A percentile compares a stretch with the other conserved stretches of the same genome.
Evolutionary conservation across 2,113 vertebrate genomes (phyloP).

Genomic region (Muntiacus muntjak): DNA sequence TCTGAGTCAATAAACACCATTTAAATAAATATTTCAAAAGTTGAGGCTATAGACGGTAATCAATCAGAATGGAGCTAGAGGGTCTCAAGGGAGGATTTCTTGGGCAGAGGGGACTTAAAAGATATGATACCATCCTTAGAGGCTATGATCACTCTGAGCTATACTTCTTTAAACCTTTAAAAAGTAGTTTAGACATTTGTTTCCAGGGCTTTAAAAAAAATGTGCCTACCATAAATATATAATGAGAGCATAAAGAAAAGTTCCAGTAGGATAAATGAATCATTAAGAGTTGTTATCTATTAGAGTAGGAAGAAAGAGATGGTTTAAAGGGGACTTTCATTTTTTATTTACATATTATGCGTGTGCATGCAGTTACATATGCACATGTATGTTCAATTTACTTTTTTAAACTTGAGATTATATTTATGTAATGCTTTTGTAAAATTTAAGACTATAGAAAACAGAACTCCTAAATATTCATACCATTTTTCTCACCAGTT

Average conservation of each 20-base stretch:
- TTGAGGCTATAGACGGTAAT: background rate
- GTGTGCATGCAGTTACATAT: background rate
- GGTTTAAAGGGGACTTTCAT: background rate
- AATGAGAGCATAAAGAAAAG: background rate
- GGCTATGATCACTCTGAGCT: background rate
- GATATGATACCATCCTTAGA: background rate
- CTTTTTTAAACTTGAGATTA: background rate
- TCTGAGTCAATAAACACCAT: background rate
- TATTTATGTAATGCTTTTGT: background rate
- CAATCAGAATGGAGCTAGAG: background rate
- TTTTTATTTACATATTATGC: background rate
- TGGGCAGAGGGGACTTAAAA: background rate
- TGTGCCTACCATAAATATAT: background rate
- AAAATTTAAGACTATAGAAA: background rate
- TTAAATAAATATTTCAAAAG: slow-evolving; percentile 21
- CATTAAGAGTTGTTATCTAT: background rate
- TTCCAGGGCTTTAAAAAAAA: background rate
- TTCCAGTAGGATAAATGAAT: background rate
- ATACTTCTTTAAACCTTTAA: background rate
- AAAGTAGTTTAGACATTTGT: background rate
- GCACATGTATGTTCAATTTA: background rate
- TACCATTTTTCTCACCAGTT: background rate
- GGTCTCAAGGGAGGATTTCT: background rate
- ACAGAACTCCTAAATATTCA: background rate
- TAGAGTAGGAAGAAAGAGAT: background rate